A percentile compares a stretch with the other conserved stretches of the same genome.
phyloP scores from a whole-genome alignment of 2,888 invertebrate genomes.

The Pyrochroa serraticornis region DNA sequence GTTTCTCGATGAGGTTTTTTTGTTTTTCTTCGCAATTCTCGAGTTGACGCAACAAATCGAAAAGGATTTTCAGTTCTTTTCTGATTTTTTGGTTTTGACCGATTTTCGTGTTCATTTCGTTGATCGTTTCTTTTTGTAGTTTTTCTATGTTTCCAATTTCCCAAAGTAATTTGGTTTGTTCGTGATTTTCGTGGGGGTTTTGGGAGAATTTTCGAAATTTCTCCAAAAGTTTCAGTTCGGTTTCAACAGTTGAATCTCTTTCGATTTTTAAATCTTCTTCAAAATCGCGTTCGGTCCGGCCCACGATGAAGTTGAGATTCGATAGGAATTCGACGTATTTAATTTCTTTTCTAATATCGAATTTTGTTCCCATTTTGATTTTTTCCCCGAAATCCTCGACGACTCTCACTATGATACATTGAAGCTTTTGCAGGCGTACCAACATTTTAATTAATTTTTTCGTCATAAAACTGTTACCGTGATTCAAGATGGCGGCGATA shows the following conservation, averaged over 20 bases:
- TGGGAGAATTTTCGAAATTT: slow-evolving; percentile 58
- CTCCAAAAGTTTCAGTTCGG: slow-evolving; percentile 45
- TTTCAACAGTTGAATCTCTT: slow-evolving; percentile 57
- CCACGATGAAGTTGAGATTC: slow-evolving; percentile 64
- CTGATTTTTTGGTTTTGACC: slow-evolving; percentile 43
- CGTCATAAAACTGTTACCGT: slow-evolving; percentile 43
- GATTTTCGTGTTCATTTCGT: slow-evolving; percentile 50
- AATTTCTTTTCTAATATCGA: slow-evolving; percentile 61
- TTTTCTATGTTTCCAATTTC: slow-evolving; percentile 54
- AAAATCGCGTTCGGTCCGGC: slow-evolving; percentile 63
- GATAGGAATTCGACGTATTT: slow-evolving; percentile 57
- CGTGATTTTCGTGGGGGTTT: slow-evolving; percentile 48
- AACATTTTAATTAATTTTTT: slow-evolving; percentile 47
- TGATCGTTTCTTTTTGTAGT: slow-evolving; percentile 54
- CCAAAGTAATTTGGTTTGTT: slow-evolving; percentile 54
- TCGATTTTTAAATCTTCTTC: slow-evolving; percentile 60
- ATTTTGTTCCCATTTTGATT: slow-evolving; percentile 57
- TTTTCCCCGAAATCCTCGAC: slow-evolving; percentile 49
- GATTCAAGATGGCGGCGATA: slow-evolving; percentile 37
- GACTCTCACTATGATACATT: slow-evolving; percentile 47
- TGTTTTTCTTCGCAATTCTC: slow-evolving; percentile 38
- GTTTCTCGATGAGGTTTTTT: slow-evolving; percentile 6
- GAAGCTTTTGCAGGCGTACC: slow-evolving; percentile 50
- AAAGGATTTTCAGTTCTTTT: slow-evolving; percentile 57
- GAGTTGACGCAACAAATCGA: slow-evolving; percentile 49